These are phyloP conservation scores for Sarcoramphus papa DNA, from an alignment of 2,797 vertebrate species.

Conservation along the genomic window DNA sequence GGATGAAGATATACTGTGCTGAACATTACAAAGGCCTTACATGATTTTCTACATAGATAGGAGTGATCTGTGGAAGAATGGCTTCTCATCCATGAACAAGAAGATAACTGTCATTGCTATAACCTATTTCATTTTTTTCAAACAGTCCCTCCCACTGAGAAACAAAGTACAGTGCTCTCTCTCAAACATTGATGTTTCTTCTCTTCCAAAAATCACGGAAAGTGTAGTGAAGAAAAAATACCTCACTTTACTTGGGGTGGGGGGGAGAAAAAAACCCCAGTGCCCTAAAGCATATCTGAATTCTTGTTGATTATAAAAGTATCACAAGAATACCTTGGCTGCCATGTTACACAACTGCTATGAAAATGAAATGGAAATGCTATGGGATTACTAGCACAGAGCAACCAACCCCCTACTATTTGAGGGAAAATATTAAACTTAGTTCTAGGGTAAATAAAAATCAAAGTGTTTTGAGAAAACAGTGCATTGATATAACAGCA, in stretches of 20 bases:
- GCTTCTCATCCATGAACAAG: background rate
- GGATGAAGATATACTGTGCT: background rate
- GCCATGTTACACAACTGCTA: background rate
- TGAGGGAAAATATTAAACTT: background rate
- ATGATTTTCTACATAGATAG: background rate
- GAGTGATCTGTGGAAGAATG: background rate
- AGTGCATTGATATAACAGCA: background rate
- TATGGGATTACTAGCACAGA: background rate
- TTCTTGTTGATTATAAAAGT: background rate
- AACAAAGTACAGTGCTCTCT: background rate
- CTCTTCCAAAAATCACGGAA: background rate
- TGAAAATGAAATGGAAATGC: background rate
- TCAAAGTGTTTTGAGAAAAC: background rate
- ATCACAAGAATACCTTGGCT: background rate
- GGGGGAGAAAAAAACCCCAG: background rate
- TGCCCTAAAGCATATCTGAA: background rate
- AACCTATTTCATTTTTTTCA: background rate
- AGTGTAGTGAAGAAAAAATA: background rate
- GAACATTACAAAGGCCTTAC: background rate
- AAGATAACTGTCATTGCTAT: background rate
- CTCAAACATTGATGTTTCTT: background rate
- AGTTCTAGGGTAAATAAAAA: background rate
- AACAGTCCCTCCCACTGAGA: background rate
- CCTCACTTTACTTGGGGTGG: background rate
- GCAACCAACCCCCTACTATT: background rate